Percentiles rank a stretch among this genome's conserved stretches.
phyloP scores from a whole-genome alignment of 2,797 vertebrate genomes.

The Thaleichthys pacificus region DNA sequence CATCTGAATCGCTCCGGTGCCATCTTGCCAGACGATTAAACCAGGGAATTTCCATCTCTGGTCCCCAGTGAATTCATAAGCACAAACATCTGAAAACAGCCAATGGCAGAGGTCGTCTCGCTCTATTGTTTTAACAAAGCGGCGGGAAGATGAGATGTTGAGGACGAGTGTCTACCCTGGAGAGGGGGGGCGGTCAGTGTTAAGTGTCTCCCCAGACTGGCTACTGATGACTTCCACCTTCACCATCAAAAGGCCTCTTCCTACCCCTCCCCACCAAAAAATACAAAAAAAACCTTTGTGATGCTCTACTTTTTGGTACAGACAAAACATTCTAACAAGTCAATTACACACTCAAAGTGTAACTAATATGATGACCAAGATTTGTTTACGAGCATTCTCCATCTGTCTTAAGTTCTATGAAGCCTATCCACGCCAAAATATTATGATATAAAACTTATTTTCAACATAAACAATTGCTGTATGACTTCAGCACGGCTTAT shows the following conservation, averaged over 20 bases:
- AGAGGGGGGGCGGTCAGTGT: slow-evolving; percentile 26
- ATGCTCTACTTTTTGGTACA: slow-evolving; percentile 24
- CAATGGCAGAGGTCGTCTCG: slow-evolving; percentile 56
- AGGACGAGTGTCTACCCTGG: slow-evolving; percentile 10
- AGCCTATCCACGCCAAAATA: slow-evolving; percentile 5
- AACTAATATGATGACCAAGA: slow-evolving; percentile 42
- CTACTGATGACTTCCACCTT: slow-evolving; percentile 51
- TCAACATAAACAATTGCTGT: slow-evolving; percentile 30
- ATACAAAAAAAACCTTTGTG: background rate
- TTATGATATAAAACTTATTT: background rate
- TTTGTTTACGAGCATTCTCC: slow-evolving; percentile 8
- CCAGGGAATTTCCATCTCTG: slow-evolving; percentile 47
- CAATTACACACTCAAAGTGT: slow-evolving; percentile 38
- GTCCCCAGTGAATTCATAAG: slow-evolving; percentile 49
- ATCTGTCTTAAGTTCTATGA: slow-evolving; percentile 16
- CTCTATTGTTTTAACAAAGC: slow-evolving; percentile 64
- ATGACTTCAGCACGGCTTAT: background rate
- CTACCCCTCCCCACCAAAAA: background rate
- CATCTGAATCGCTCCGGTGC: slow-evolving; percentile 26
- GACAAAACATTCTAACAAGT: slow-evolving; percentile 32
- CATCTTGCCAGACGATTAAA: slow-evolving; percentile 63
- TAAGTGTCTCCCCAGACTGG: slow-evolving; percentile 42
- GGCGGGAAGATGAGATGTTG: slow-evolving; percentile 55
- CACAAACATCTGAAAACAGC: slow-evolving; percentile 38
- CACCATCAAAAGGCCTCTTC: slow-evolving; percentile 12